Evolutionary conservation across 2,888 invertebrate species (phyloP).

Genomic region (Phoronis australis): DNA sequence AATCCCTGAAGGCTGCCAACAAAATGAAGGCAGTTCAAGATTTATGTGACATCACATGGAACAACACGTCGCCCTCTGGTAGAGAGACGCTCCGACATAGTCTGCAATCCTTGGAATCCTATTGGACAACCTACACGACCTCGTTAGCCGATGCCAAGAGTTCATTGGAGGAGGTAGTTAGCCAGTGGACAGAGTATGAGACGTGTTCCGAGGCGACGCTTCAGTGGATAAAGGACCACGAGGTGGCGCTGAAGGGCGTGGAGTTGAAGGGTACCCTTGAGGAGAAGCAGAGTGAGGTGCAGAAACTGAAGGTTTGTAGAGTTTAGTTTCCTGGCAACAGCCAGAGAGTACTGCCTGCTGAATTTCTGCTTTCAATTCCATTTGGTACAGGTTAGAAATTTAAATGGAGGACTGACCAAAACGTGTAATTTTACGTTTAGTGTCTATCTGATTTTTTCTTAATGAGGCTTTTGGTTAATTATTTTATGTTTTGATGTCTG

Average conservation of each 20-base stretch:
- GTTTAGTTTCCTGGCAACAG: too few relatives aligned
- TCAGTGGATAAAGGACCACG: constrained; percentile 79
- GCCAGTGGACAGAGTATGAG: constrained; percentile 81
- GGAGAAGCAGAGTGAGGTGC: constrained; percentile 73
- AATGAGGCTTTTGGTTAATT: neutral
- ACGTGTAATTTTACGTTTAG: too few relatives aligned
- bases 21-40: constrained; percentile 27
- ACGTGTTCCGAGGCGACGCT: constrained; percentile 70
- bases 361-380: too few relatives aligned
- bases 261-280: constrained; percentile 74
- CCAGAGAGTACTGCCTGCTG: too few relatives aligned
- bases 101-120: constrained; percentile 81
- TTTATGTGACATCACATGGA: constrained; percentile 47
- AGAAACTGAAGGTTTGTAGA: constrained; percentile 62
- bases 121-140: constrained; percentile 64
- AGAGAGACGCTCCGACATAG: constrained; percentile 79
- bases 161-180: constrained; percentile 76
- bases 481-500: neutral
- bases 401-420: too few relatives aligned
- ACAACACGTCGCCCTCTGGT: constrained; percentile 83
- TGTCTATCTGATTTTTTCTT: too few relatives aligned
- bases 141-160: constrained; percentile 52
- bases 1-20: constrained; percentile 30
- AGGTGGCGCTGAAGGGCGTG: constrained; percentile 79
- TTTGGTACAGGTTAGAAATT: too few relatives aligned